These are phyloP conservation scores for Timandra comae DNA, from an alignment of 2,888 invertebrate species.

Conservation along the genomic window DNA sequence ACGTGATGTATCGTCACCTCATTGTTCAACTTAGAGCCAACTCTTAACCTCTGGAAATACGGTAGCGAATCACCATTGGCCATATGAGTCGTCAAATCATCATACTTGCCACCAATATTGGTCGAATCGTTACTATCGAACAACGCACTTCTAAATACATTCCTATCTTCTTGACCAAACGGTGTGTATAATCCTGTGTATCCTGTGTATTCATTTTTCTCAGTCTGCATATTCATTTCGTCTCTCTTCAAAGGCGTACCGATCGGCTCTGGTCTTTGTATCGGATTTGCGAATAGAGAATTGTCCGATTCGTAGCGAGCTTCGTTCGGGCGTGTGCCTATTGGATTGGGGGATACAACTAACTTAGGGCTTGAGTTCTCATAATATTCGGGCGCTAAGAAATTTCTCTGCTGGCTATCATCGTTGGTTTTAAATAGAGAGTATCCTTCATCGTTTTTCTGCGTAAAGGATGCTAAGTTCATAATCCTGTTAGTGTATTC, in stretches of 20 bases:
- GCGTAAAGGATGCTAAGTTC: constrained; percentile 65
- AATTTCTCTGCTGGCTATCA: constrained; percentile 46
- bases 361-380: constrained; percentile 45
- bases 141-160: constrained; percentile 58
- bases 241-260: constrained; percentile 34
- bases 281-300: constrained; percentile 50
- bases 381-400: constrained; percentile 50
- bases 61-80: constrained; percentile 59
- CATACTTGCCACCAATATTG: constrained; percentile 22
- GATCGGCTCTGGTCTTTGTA: constrained; percentile 52
- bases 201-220: constrained; percentile 15
- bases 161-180: constrained; percentile 51
- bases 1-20: constrained; percentile 69
- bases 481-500: constrained; percentile 56
- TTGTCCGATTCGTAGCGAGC: constrained; percentile 40
- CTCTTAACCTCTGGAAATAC: constrained; percentile 60
- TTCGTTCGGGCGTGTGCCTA: constrained; percentile 54
- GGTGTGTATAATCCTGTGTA: constrained; percentile 13
- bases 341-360: constrained; percentile 60
- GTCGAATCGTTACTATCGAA: constrained; percentile 47
- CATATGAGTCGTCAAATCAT: constrained; percentile 31
- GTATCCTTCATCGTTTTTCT: constrained; percentile 67
- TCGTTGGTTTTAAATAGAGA: constrained; percentile 58
- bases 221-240: background rate
- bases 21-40: constrained; percentile 60